Evolutionary conservation across 23 tunicate genomes (phyloP).

Genomic region (Styela plicata): DNA sequence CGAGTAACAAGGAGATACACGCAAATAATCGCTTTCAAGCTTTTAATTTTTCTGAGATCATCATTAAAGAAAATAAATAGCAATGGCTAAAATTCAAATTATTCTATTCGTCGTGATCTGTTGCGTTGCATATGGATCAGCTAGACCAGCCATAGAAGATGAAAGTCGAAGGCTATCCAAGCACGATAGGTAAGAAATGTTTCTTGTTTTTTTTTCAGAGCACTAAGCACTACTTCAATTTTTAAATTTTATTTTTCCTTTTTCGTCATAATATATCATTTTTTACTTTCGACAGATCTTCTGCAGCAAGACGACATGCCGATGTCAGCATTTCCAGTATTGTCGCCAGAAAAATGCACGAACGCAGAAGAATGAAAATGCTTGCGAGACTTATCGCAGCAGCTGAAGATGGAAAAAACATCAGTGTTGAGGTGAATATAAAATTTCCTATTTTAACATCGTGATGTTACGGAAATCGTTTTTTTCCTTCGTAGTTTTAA

Average conservation of each 20-base stretch:
- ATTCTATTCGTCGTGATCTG: conserved; percentile 5
- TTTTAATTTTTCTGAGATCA: not conserved
- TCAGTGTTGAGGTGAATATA: not conserved
- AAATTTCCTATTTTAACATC: too few relatives aligned
- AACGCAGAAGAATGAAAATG: not conserved
- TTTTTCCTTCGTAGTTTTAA: too few relatives aligned
- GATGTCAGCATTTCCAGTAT: not conserved
- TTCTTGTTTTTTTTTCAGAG: not conserved
- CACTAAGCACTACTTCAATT: not conserved
- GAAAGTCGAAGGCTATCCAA: not conserved
- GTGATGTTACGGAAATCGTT: too few relatives aligned
- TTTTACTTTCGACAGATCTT: conserved; percentile 11
- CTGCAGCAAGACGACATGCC: not conserved
- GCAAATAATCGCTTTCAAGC: not conserved
- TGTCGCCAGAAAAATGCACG: not conserved
- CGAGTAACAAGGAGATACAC: not conserved
- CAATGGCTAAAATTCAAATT: not conserved
- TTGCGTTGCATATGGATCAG: not conserved
- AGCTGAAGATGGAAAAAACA: not conserved
- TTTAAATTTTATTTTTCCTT: not conserved
- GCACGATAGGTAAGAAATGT: conserved; percentile 10
- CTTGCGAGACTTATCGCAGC: not conserved
- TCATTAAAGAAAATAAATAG: not conserved
- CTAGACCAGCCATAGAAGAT: conserved; percentile 1
- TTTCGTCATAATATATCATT: not conserved